These are phyloP conservation scores for Sarcophaga rosellei DNA, from an alignment of 2,888 invertebrate species.

Conservation along the genomic window DNA sequence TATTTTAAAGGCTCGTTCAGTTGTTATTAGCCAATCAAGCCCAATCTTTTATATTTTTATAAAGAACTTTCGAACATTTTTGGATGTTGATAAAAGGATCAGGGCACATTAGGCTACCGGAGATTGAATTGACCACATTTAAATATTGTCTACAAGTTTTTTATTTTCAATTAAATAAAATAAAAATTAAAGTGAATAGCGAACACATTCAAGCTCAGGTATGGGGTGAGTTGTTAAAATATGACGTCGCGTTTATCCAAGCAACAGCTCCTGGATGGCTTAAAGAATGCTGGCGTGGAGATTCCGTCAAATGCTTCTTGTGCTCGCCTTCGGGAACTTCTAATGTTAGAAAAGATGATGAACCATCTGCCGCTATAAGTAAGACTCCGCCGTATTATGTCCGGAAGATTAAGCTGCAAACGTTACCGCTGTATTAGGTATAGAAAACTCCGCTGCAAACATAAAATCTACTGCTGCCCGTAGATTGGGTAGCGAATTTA, in stretches of 20 bases:
- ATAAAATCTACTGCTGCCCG: background rate
- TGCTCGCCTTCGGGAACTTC: conserved; percentile 5
- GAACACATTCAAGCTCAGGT: conserved; percentile 5
- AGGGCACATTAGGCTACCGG: too few relatives aligned
- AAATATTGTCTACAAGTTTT: too few relatives aligned
- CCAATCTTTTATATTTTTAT: too few relatives aligned
- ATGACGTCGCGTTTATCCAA: background rate
- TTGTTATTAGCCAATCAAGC: too few relatives aligned
- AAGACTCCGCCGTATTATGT: background rate
- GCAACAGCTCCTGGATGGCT: conserved; percentile 16
- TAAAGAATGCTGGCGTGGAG: conserved; percentile 25
- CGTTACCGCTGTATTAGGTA: background rate
- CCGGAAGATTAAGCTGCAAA: background rate
- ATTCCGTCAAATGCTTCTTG: conserved; percentile 12
- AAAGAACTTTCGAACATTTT: too few relatives aligned
- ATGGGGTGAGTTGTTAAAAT: conserved; percentile 5
- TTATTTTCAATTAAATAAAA: too few relatives aligned
- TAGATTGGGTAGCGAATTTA: background rate
- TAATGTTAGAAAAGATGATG: background rate
- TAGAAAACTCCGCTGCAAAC: conserved; percentile 3
- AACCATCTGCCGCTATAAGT: background rate
- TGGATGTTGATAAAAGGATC: too few relatives aligned
- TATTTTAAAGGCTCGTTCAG: too few relatives aligned
- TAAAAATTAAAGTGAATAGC: too few relatives aligned
- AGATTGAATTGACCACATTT: too few relatives aligned